These are phyloP conservation scores for Atta colombica DNA, from an alignment of 1,140 invertebrate species.

Conservation along the genomic window DNA sequence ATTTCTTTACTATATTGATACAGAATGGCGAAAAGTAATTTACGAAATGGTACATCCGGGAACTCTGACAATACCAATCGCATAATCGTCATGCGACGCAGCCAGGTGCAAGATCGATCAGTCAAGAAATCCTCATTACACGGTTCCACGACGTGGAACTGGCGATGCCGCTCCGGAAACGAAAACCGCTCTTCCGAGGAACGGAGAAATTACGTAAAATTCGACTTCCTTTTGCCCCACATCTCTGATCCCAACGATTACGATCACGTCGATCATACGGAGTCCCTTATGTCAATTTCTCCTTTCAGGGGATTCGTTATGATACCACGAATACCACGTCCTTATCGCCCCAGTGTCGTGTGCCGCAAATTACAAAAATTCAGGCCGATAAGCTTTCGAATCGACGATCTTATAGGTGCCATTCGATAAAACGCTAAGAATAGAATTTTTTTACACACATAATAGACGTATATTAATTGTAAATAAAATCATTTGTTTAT, in stretches of 20 bases:
- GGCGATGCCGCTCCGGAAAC: slow-evolving; percentile 48
- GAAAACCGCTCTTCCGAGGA: slow-evolving; percentile 42
- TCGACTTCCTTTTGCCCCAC: slow-evolving; percentile 5
- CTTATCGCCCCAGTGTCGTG: background rate
- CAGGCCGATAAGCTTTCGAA: background rate
- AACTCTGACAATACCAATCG: slow-evolving; percentile 28
- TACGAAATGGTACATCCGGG: background rate
- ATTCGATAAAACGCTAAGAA: background rate
- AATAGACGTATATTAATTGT: background rate
- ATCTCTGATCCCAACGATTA: background rate
- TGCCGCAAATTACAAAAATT: slow-evolving; percentile 32
- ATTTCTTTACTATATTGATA: slow-evolving; percentile 18
- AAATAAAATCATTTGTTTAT: slow-evolving; percentile 6
- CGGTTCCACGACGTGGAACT: slow-evolving; percentile 45
- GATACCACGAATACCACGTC: background rate
- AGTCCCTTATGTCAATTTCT: slow-evolving; percentile 8
- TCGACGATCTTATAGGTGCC: slow-evolving; percentile 15
- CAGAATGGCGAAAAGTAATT: slow-evolving; percentile 37
- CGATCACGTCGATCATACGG: slow-evolving; percentile 4
- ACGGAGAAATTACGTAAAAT: slow-evolving; percentile 49
- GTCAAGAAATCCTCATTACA: slow-evolving; percentile 50
- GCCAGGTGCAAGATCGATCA: slow-evolving; percentile 51
- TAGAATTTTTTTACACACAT: background rate
- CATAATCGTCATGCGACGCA: slow-evolving; percentile 41
- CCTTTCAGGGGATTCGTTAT: slow-evolving; percentile 7